Base-by-base conservation (phyloP, 2,797 vertebrate species). In the Valencia hispanica region DNA sequence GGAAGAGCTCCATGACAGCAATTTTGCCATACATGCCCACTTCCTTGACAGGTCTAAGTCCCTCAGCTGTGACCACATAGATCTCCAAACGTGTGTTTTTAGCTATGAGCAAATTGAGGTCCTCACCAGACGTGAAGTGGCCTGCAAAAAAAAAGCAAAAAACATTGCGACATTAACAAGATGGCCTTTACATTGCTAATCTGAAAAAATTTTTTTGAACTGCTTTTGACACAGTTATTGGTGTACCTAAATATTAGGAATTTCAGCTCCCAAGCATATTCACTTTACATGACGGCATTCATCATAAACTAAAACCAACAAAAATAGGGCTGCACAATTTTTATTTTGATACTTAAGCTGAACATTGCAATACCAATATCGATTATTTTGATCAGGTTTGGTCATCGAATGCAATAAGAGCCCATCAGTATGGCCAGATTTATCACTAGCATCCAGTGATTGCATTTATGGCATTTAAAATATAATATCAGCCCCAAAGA, bases 21-120 rank as follows among this genome's bases (percentile, higher is more conserved):
- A 98, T 99, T 90, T 98, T 99, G 45, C 98, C 98, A 0, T 99
- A 99, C 98, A 99, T 99, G 81, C 98, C 98, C 72, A 99, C 97
- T 89, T 99, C 98, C 79, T 99, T 99, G 78, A 99, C 98, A 0
- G 98, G 98, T 82, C 98, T 91, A 32, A 99, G 96, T 27, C 98
- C 98, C 86, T 99, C 98, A 0, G 98, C 96, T 0, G 98, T 99
- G 77, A 99, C 98, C 50, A 99, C 98, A 74, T 99, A 99, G 85
- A 99, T 99, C 93, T 99, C 98, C 90, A 99, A 94, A 0, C 98
- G 95, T 0, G 98, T 99, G 93, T 99, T 99, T 92, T 99, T 99
- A 50, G 98, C 98, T 1, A 99, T 99, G 83, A 99, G 95, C 85
- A 99, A 91, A 85, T 99, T 99, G 83, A 99, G 92, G 88, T 99